phyloP scores from a whole-genome alignment of 2,797 vertebrate genomes.

The Neomorphus geoffroyi region DNA sequence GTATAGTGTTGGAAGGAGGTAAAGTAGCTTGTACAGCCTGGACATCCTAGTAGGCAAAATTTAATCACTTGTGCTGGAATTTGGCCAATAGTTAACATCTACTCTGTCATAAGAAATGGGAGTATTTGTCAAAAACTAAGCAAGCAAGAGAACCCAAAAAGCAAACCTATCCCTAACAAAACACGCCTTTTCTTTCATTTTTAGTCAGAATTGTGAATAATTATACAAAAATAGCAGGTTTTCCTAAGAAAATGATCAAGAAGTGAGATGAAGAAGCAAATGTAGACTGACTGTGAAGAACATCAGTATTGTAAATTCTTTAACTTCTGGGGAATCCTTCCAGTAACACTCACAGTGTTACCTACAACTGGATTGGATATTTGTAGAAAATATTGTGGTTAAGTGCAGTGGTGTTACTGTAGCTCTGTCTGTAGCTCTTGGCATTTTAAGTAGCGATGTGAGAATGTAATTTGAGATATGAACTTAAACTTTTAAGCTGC shows the following conservation, averaged over 20 bases:
- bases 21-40: neutral
- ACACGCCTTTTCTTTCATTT: neutral
- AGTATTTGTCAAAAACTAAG: neutral
- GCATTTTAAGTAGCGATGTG: neutral
- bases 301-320: neutral
- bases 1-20: neutral
- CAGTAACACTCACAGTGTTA: neutral
- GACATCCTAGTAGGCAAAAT: neutral
- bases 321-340: neutral
- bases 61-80: neutral
- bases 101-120: fast-evolving
- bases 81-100: neutral
- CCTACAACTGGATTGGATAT: neutral
- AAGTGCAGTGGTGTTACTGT: neutral
- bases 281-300: neutral
- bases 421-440: neutral
- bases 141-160: neutral
- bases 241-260: neutral
- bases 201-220: neutral
- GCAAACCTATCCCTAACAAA: neutral
- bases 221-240: neutral
- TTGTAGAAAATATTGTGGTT: neutral
- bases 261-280: neutral
- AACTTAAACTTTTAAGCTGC: neutral
- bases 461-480: neutral